A percentile compares a stretch with the other conserved stretches of the same genome.
Conservation (phyloP, 2,797 vertebrate genomes). For the Amazonetta brasiliensis region DNA sequence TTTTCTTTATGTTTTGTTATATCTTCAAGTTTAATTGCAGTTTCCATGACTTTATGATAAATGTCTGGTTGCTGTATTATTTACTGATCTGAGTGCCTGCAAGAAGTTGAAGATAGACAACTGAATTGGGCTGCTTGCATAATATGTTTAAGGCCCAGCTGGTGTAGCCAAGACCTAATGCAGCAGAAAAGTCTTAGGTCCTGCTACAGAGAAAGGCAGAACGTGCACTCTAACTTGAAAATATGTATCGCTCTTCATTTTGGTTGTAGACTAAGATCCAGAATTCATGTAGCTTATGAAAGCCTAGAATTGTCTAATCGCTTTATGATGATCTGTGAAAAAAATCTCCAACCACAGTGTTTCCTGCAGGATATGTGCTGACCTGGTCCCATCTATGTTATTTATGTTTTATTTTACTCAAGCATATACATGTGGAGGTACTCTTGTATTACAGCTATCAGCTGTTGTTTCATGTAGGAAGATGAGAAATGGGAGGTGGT, state of each 20-base stretch:
- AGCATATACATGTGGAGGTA: background rate
- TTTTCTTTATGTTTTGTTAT: background rate
- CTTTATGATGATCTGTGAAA: background rate
- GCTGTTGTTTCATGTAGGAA: background rate
- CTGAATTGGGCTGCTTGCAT: too few species aligned
- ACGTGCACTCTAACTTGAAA: fast-evolving
- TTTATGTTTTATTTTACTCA: background rate
- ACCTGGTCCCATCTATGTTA: background rate
- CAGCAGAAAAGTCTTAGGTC: background rate
- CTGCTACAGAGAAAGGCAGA: background rate
- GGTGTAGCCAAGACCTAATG: background rate
- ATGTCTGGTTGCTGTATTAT: background rate
- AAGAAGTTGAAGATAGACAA: background rate
- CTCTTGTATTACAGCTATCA: background rate
- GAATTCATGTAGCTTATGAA: fast-evolving
- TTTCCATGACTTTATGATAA: background rate
- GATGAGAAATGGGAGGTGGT: background rate
- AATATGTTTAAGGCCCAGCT: background rate
- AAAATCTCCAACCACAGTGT: background rate
- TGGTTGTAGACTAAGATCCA: background rate
- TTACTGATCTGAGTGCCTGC: background rate
- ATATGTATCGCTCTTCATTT: fast-evolving
- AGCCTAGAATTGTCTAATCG: background rate
- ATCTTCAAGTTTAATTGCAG: background rate
- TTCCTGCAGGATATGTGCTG: background rate